Conservation (phyloP, 2,888 invertebrate genomes). For the Oxycera nigricornis region DNA sequence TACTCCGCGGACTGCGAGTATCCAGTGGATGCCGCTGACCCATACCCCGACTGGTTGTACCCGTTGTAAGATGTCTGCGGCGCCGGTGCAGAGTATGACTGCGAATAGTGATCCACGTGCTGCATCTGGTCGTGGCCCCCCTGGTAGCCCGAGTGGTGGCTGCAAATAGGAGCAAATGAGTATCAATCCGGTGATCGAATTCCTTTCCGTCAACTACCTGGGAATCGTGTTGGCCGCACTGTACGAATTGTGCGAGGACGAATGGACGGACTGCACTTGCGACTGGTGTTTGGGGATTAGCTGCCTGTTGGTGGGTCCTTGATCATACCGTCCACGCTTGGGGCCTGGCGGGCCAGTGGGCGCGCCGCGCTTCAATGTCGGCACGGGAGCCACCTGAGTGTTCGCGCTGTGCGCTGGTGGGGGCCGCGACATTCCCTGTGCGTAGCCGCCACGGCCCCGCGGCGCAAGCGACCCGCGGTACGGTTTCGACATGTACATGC, state of each 20-base stretch:
- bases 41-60: constrained; percentile 59
- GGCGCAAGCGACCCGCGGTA: constrained; percentile 57
- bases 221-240: constrained; percentile 35
- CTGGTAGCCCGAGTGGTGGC: constrained; percentile 58
- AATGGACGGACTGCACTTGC: constrained; percentile 53
- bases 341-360: constrained; percentile 60
- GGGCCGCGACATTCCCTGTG: constrained; percentile 56
- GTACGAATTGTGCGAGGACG: constrained; percentile 43
- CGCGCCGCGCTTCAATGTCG: constrained; percentile 60
- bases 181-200: neutral
- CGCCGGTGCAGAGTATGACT: constrained; percentile 55
- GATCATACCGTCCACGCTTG: constrained; percentile 61
- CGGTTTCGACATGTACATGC: constrained; percentile 53
- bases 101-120: constrained; percentile 59
- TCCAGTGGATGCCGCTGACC: constrained; percentile 54
- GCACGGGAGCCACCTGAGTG: constrained; percentile 60
- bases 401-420: constrained; percentile 59
- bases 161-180: constrained; percentile 43
- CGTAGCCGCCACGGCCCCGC: constrained; percentile 56
- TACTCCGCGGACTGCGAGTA: constrained; percentile 58
- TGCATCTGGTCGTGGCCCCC: constrained; percentile 59
- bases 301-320: constrained; percentile 59
- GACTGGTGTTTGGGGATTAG: constrained; percentile 60
- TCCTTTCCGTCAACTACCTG: constrained; percentile 31
- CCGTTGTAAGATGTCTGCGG: constrained; percentile 58